phyloP scores from a whole-genome alignment of 2,113 vertebrate genomes.

The Laterallus jamaicensis region DNA sequence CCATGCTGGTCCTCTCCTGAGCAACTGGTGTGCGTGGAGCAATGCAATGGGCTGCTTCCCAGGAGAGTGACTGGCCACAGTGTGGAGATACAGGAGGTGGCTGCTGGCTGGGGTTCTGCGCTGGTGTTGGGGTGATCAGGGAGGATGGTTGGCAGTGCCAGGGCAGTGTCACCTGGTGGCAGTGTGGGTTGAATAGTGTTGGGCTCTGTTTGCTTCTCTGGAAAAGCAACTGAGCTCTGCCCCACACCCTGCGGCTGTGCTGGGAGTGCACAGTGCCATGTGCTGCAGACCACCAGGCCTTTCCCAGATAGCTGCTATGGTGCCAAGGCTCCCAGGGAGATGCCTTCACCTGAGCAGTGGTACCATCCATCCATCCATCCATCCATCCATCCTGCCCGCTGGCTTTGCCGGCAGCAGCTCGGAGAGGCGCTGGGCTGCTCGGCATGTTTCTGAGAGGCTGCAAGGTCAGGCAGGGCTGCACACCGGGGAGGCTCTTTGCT shows the following conservation, averaged over 20 bases:
- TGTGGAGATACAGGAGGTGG: accelerated
- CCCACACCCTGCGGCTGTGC: neutral
- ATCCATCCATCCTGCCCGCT: too few relatives aligned
- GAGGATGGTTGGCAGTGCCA: neutral
- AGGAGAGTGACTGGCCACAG: neutral
- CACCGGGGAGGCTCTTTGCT: neutral
- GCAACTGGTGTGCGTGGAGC: neutral
- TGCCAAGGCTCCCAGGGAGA: accelerated
- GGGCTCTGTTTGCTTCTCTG: neutral
- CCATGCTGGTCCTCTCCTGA: neutral
- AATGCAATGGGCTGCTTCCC: accelerated
- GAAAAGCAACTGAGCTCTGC: neutral
- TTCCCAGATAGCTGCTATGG: neutral
- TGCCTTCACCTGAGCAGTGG: accelerated
- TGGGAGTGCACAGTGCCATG: accelerated
- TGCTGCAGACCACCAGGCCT: neutral
- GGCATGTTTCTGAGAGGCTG: neutral
- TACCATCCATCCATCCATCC: neutral
- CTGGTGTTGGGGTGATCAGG: accelerated
- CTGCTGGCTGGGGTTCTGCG: neutral
- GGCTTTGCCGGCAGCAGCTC: neutral
- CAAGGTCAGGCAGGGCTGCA: neutral
- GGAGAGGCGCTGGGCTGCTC: accelerated
- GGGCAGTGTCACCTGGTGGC: neutral
- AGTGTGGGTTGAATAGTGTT: accelerated